Conservation (phyloP, 2,113 vertebrate species). For the Oncorhynchus keta region DNA sequence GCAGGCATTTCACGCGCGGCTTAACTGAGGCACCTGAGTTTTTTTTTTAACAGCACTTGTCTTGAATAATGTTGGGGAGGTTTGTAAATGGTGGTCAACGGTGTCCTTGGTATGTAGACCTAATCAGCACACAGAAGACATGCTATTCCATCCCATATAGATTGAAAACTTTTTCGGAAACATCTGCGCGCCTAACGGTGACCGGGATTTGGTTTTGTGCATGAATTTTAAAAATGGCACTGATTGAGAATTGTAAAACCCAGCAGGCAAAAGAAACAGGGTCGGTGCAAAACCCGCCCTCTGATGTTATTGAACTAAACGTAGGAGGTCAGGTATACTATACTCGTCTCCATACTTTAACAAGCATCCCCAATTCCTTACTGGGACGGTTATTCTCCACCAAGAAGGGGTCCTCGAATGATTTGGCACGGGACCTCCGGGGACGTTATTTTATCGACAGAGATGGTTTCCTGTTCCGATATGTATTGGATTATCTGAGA, state of each 20-base stretch:
- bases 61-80: too few species aligned
- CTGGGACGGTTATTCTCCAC: constrained; percentile 94
- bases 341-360: constrained; percentile 88
- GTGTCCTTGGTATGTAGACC: too few species aligned
- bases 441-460: constrained; percentile 97
- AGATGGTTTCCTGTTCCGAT: constrained; percentile 96
- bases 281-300: constrained; percentile 78
- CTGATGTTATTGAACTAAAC: constrained; percentile 95
- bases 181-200: constrained; percentile 32
- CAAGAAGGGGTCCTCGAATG: constrained; percentile 86
- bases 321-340: constrained; percentile 99
- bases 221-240: constrained; percentile 79
- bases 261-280: constrained; percentile 84
- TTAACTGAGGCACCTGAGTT: too few species aligned
- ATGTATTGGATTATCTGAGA: constrained; percentile 97
- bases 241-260: constrained; percentile 93
- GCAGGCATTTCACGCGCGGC: too few species aligned
- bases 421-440: constrained; percentile 91
- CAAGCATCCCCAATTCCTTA: constrained; percentile 89
- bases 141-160: constrained; percentile 27
- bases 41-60: too few species aligned
- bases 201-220: constrained; percentile 25
- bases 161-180: constrained; percentile 62
- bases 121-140: too few species aligned
- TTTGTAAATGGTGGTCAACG: too few species aligned